Percentiles rank a stretch among this genome's conserved stretches.
These are phyloP conservation scores for Platichthys flesus DNA, from an alignment of 2,113 vertebrate genomes.

Conservation along the genomic window DNA sequence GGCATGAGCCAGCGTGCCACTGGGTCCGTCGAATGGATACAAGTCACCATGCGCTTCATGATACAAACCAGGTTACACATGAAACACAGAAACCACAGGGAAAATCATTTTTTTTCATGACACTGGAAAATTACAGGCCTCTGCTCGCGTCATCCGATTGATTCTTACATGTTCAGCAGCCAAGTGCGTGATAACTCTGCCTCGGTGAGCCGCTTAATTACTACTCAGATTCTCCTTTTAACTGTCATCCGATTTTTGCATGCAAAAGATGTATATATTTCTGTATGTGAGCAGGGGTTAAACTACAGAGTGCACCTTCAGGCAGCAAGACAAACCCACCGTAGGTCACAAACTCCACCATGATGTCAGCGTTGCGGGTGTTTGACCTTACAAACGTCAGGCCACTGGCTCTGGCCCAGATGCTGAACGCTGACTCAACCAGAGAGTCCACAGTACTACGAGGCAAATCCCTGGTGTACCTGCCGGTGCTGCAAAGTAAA, in stretches of 20 bases:
- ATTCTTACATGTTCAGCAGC: constrained; percentile 18
- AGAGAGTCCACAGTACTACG: constrained; percentile 73
- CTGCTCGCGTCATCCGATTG: constrained; percentile 20
- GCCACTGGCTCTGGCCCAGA: constrained; percentile 78
- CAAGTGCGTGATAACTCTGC: not conserved
- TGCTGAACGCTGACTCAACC: constrained; percentile 76
- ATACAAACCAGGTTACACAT: constrained; percentile 31
- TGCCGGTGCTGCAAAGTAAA: constrained; percentile 71
- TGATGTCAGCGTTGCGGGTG: constrained; percentile 77
- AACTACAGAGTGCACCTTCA: not conserved
- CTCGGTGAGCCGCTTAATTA: not conserved
- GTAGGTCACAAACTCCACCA: constrained; percentile 77
- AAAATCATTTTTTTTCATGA: constrained; percentile 46
- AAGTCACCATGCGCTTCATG: constrained; percentile 86
- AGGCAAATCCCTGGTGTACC: constrained; percentile 80
- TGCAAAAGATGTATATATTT: not conserved
- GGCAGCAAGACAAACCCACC: constrained; percentile 60
- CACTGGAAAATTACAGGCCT: constrained; percentile 48
- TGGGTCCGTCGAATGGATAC: constrained; percentile 91
- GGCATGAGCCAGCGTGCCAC: constrained; percentile 90
- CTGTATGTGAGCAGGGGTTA: not conserved
- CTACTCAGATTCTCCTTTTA: not conserved
- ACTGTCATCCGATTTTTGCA: constrained; percentile 7
- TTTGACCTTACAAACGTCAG: constrained; percentile 75
- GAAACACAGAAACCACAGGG: constrained; percentile 51